Evolutionary conservation across 2,113 vertebrate species (phyloP).

Genomic region (Onychostruthus taczanowskii): DNA sequence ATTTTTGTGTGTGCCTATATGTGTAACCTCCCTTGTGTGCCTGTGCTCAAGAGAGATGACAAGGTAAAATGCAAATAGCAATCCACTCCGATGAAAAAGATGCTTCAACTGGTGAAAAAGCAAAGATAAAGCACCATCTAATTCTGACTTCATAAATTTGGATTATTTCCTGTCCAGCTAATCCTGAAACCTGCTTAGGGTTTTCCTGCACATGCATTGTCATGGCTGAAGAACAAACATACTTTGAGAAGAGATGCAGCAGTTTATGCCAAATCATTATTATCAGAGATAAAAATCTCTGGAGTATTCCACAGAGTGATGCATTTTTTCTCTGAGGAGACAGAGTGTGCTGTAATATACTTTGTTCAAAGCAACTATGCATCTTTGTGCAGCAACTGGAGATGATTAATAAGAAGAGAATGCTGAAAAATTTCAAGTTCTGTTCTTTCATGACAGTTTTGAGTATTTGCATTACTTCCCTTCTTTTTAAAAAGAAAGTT

Average conservation of each 20-base stretch:
- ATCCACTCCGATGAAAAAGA: background rate
- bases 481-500: slow-evolving; percentile 8
- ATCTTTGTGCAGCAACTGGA: background rate
- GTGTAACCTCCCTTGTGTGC: background rate
- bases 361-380: background rate
- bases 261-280: background rate
- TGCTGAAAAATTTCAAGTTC: background rate
- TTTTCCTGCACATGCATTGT: background rate
- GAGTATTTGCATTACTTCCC: background rate
- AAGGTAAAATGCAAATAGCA: background rate
- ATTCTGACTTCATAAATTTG: background rate
- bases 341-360: background rate
- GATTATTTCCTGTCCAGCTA: background rate
- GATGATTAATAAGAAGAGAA: slow-evolving; percentile 1
- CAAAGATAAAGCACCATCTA: background rate
- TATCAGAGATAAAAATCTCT: background rate
- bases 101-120: background rate
- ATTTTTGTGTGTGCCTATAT: background rate
- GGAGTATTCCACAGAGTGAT: background rate
- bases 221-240: background rate
- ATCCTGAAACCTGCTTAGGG: background rate
- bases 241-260: background rate
- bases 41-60: background rate
- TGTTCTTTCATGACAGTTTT: background rate
- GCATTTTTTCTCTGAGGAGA: background rate